These are phyloP conservation scores for Stegana nigrithorax DNA, from an alignment of 2,888 invertebrate species.

Conservation along the genomic window DNA sequence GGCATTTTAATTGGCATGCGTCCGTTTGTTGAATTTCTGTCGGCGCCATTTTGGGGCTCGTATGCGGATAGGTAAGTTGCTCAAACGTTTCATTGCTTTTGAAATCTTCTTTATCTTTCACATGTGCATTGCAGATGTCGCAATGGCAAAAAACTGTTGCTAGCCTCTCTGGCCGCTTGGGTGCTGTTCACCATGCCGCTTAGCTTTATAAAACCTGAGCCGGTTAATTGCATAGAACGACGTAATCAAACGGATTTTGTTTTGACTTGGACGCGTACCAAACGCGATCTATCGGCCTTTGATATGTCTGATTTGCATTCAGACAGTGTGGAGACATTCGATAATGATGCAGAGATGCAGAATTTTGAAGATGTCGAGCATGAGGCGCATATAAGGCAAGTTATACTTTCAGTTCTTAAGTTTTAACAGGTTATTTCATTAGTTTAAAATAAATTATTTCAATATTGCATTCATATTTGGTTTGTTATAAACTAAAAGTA, in stretches of 20 bases:
- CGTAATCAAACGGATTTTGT: conserved; percentile 76
- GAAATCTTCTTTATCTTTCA: neutral
- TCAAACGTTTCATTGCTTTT: neutral
- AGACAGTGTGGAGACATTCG: conserved; percentile 33
- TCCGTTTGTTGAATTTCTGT: conserved; percentile 96
- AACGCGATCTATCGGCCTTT: conserved; percentile 68
- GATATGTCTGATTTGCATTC: conserved; percentile 32
- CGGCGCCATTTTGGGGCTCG: conserved; percentile 98
- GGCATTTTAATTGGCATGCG: conserved; percentile 94
- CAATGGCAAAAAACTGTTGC: conserved; percentile 84
- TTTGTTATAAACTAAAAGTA: too few relatives aligned
- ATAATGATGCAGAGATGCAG: conserved; percentile 28
- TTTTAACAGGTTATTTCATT: neutral
- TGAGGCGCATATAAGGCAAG: conserved; percentile 44
- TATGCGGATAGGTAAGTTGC: conserved; percentile 82
- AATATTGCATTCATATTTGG: too few relatives aligned
- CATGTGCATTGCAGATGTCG: conserved; percentile 33
- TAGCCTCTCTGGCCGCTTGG: conserved; percentile 94
- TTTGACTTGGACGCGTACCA: conserved; percentile 69
- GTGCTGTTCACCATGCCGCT: conserved; percentile 96
- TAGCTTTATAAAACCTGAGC: conserved; percentile 94
- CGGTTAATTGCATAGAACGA: conserved; percentile 84
- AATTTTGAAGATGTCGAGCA: conserved; percentile 32
- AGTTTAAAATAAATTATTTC: too few relatives aligned
- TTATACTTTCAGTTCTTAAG: neutral